These are phyloP conservation scores for Lottia gigantea DNA, from an alignment of 2,888 invertebrate genomes.

Conservation along the genomic window DNA sequence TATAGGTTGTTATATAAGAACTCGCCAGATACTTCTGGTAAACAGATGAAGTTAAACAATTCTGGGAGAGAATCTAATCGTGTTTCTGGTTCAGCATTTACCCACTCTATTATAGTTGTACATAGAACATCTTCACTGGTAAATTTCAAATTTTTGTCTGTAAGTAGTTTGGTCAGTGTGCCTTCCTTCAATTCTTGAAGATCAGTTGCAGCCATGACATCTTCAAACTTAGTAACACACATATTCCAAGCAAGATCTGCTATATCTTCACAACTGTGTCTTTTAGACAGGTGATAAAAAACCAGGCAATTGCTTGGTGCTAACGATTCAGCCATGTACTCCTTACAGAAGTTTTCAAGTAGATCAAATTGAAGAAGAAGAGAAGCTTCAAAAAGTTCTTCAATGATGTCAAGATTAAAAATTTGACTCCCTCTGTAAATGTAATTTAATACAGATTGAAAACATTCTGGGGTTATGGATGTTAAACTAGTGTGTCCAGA, in stretches of 20 bases:
- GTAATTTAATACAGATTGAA: not conserved
- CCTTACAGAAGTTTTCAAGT: slow-evolving; percentile 21
- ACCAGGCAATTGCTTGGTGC: slow-evolving; percentile 15
- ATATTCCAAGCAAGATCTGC: slow-evolving; percentile 11
- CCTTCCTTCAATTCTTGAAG: slow-evolving; percentile 20
- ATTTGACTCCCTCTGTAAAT: slow-evolving; percentile 23
- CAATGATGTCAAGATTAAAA: slow-evolving; percentile 3
- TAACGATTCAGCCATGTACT: slow-evolving; percentile 13
- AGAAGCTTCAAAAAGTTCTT: slow-evolving; percentile 23
- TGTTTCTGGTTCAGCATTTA: slow-evolving; percentile 15
- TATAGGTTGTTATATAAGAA: slow-evolving; percentile 21
- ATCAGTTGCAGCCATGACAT: slow-evolving; percentile 11
- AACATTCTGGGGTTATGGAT: not conserved
- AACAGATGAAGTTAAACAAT: slow-evolving; percentile 25
- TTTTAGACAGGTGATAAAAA: slow-evolving; percentile 10
- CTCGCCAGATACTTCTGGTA: slow-evolving; percentile 23
- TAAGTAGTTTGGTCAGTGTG: slow-evolving; percentile 14
- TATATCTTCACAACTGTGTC: slow-evolving; percentile 12
- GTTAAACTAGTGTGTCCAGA: slow-evolving; percentile 9
- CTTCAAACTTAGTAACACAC: slow-evolving; percentile 5
- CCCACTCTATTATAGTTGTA: slow-evolving; percentile 25
- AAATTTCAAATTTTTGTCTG: slow-evolving; percentile 1
- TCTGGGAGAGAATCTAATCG: slow-evolving; percentile 18
- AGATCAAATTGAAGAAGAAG: slow-evolving; percentile 18
- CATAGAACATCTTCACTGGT: slow-evolving; percentile 14